phyloP scores from a whole-genome alignment of 2,888 invertebrate species.

The Endomychus coccineus region DNA sequence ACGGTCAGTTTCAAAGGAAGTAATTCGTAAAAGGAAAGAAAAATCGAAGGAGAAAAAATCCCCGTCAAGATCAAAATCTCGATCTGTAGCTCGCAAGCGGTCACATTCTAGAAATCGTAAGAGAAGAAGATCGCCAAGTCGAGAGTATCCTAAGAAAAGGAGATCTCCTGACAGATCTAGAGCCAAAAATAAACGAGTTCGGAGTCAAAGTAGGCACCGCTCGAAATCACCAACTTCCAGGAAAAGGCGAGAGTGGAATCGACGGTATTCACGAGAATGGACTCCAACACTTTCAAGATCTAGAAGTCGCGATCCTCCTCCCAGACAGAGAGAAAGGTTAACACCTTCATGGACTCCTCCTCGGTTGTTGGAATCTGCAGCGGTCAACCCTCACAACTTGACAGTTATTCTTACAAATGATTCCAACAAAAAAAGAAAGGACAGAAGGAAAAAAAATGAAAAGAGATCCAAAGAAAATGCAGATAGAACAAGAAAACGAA shows the following conservation, averaged over 20 bases:
- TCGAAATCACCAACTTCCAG: conserved; percentile 28
- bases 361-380: conserved; percentile 38
- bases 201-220: conserved; percentile 36
- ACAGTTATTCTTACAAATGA: conserved; percentile 55
- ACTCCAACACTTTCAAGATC: conserved; percentile 54
- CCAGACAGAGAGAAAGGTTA: conserved; percentile 25
- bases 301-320: conserved; percentile 35
- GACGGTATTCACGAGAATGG: conserved; percentile 27
- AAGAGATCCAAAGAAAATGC: conserved; percentile 33
- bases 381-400: conserved; percentile 48
- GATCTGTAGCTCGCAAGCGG: conserved; percentile 24
- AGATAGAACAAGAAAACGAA: conserved; percentile 42
- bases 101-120: conserved; percentile 32
- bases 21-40: conserved; percentile 22
- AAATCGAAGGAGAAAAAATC: conserved; percentile 26
- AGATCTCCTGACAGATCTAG: conserved; percentile 18
- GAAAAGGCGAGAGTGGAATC: conserved; percentile 36
- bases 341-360: conserved; percentile 59
- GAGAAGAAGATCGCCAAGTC: conserved; percentile 27
- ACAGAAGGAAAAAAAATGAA: conserved; percentile 43
- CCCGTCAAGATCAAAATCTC: conserved; percentile 26
- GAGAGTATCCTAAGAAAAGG: conserved; percentile 33
- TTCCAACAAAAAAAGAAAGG: conserved; percentile 47
- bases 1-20: conserved; percentile 24
- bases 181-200: conserved; percentile 31